Percentiles rank a stretch among this genome's conserved stretches.
Conservation (phyloP, 2,888 invertebrate genomes). For the Cheilosia pagana region DNA sequence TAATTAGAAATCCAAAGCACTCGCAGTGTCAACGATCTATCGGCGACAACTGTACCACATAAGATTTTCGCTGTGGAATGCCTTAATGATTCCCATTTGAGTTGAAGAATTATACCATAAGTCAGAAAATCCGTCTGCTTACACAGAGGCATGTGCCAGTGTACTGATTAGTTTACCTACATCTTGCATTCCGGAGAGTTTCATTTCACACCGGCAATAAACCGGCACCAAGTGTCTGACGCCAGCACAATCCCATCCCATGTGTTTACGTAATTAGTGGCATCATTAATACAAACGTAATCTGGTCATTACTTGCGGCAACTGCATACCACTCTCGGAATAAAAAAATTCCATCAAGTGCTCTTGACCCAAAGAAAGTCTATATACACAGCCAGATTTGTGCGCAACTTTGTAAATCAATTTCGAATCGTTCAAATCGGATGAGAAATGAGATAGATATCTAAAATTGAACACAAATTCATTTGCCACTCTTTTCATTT, state of each 20-base stretch:
- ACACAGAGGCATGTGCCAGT: neutral
- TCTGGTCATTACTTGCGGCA: neutral
- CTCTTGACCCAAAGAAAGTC: conserved; percentile 29
- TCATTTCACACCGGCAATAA: neutral
- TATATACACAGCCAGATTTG: neutral
- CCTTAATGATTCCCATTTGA: no score
- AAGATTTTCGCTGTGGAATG: no score
- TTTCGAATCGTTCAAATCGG: no score
- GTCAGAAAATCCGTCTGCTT: neutral
- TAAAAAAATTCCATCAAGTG: conserved; percentile 1
- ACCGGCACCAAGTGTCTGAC: neutral
- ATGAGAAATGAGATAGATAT: conserved; percentile 9
- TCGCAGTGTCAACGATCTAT: no score
- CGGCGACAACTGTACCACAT: no score
- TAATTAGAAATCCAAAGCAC: no score
- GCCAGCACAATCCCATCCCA: neutral
- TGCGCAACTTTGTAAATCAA: conserved; percentile 1
- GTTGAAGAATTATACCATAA: neutral
- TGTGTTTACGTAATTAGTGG: conserved; percentile 25
- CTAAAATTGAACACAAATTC: conserved; percentile 46
- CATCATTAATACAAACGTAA: conserved; percentile 19
- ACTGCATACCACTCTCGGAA: neutral
- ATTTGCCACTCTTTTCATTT: conserved; percentile 13
- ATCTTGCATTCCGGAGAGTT: neutral
- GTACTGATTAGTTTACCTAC: neutral